Percentiles rank a stretch among this genome's conserved stretches.
Conservation (phyloP, 1,140 invertebrate species). For the Tetraneura akinire region DNA sequence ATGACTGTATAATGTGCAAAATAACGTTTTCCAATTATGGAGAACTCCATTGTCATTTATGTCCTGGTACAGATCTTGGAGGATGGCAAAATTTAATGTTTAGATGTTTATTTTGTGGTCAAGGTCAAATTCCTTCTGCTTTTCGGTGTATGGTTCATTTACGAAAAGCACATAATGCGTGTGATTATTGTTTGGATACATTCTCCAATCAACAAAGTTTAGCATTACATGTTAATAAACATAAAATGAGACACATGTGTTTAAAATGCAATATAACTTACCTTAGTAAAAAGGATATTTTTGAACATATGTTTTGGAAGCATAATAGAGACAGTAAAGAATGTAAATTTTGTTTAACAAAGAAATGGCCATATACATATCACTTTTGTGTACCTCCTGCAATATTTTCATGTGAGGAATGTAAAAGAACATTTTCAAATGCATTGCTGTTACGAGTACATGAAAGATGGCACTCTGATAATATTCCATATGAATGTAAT, state of each 20-base stretch:
- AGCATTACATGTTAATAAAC: constrained; percentile 85
- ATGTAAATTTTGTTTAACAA: constrained; percentile 81
- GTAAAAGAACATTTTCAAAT: constrained; percentile 70
- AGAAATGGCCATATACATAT: constrained; percentile 87
- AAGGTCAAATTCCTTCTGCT: constrained; percentile 74
- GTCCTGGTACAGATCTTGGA: constrained; percentile 66
- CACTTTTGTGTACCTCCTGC: constrained; percentile 82
- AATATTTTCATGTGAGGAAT: constrained; percentile 78
- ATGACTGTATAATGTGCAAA: constrained; percentile 82
- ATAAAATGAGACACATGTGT: constrained; percentile 81
- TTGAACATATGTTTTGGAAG: constrained; percentile 86
- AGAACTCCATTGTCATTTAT: constrained; percentile 80
- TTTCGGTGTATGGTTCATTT: constrained; percentile 85
- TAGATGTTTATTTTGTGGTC: constrained; percentile 74
- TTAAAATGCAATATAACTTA: constrained; percentile 83
- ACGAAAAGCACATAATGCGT: constrained; percentile 76
- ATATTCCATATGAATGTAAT: constrained; percentile 70
- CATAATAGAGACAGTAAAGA: constrained; percentile 83
- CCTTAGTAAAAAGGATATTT: constrained; percentile 81
- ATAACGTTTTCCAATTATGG: constrained; percentile 82
- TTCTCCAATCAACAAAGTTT: constrained; percentile 75
- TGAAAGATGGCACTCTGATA: constrained; percentile 73
- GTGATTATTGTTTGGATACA: constrained; percentile 80
- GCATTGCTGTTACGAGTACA: constrained; percentile 82
- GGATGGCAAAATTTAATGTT: constrained; percentile 63